Percentiles rank a stretch among this genome's conserved stretches.
Evolutionary conservation across 2,797 vertebrate species (phyloP).

Genomic region (Tangara arthus): DNA sequence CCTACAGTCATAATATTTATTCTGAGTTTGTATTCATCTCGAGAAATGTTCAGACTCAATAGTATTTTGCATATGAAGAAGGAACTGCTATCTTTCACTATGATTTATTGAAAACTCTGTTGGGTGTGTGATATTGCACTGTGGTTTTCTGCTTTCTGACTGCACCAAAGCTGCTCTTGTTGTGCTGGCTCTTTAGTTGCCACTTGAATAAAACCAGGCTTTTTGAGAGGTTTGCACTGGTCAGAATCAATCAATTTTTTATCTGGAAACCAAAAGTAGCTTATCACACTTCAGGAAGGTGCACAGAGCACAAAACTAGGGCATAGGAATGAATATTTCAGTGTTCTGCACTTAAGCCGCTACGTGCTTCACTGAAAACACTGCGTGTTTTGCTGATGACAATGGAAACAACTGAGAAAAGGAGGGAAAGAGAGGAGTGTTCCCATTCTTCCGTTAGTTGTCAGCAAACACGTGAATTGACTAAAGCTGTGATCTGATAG

Average conservation of each 20-base stretch:
- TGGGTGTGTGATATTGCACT: not conserved
- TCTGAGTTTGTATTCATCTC: not conserved
- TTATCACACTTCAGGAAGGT: not conserved
- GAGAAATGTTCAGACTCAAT: not conserved
- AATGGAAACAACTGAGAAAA: not conserved
- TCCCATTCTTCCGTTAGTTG: not conserved
- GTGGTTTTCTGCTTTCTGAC: not conserved
- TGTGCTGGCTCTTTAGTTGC: constrained; percentile 9
- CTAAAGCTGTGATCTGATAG: not conserved
- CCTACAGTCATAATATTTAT: not conserved
- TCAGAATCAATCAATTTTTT: constrained; percentile 73
- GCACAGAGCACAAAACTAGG: constrained; percentile 52
- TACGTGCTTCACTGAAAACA: not conserved
- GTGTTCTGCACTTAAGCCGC: constrained; percentile 36
- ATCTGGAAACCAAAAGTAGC: constrained; percentile 67
- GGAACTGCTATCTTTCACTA: not conserved
- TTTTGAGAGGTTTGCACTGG: constrained; percentile 51
- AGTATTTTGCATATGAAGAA: not conserved
- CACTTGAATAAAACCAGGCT: constrained; percentile 38
- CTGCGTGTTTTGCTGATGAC: not conserved
- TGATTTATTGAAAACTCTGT: constrained; percentile 40
- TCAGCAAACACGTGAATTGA: not conserved
- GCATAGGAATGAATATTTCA: constrained; percentile 69
- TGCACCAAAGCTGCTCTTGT: not conserved
- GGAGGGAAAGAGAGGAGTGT: not conserved